These are phyloP conservation scores for Mastacembelus armatus DNA, from an alignment of 2,797 vertebrate species.

Conservation along the genomic window DNA sequence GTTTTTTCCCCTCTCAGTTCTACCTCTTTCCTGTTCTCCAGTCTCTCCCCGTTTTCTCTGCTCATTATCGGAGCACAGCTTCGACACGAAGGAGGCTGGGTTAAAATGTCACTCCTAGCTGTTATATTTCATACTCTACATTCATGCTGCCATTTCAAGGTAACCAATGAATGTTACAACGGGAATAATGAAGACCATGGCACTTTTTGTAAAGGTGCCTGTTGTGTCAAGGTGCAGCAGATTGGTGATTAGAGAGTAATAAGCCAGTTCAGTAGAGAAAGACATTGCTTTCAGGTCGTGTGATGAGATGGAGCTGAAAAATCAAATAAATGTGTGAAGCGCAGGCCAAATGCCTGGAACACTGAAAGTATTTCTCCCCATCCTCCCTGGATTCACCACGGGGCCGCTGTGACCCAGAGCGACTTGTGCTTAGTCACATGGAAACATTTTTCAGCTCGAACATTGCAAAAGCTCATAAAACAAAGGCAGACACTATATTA, in stretches of 20 bases:
- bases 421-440: slow-evolving; percentile 31
- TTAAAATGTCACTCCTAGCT: slow-evolving; percentile 62
- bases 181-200: slow-evolving; percentile 40
- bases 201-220: slow-evolving; percentile 10
- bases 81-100: slow-evolving; percentile 29
- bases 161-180: slow-evolving; percentile 37
- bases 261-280: slow-evolving; percentile 22
- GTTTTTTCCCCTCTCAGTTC: slow-evolving; percentile 26
- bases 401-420: slow-evolving; percentile 49
- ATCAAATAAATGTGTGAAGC: slow-evolving; percentile 27
- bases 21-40: slow-evolving; percentile 5
- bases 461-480: slow-evolving; percentile 37
- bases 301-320: slow-evolving; percentile 16
- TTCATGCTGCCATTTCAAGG: slow-evolving; percentile 56
- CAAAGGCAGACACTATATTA: slow-evolving; percentile 30
- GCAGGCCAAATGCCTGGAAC: slow-evolving; percentile 37
- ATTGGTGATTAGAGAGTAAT: slow-evolving; percentile 31
- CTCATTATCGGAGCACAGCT: slow-evolving; percentile 61
- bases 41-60: slow-evolving; percentile 18
- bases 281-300: slow-evolving; percentile 10
- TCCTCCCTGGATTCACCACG: slow-evolving; percentile 39
- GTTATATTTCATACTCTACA: slow-evolving; percentile 46
- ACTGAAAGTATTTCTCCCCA: slow-evolving; percentile 26
- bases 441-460: slow-evolving; percentile 36
- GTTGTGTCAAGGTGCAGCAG: slow-evolving; percentile 25